Evolutionary conservation across 2,888 invertebrate genomes (phyloP).

Genomic region (Timema cristinae): DNA sequence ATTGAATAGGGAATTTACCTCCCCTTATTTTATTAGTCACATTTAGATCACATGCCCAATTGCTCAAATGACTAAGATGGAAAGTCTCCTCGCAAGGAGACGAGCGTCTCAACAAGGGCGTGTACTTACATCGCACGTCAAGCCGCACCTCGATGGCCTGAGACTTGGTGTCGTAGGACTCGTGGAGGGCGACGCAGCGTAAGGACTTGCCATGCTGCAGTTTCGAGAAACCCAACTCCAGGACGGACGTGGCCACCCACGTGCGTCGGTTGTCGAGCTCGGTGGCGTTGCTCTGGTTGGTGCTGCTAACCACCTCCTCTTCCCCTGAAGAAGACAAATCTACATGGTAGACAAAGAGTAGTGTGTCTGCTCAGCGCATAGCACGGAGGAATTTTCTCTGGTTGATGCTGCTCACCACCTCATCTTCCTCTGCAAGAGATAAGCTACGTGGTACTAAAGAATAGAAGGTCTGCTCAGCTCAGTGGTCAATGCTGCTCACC

Average conservation of each 20-base stretch:
- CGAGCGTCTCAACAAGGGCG: too few relatives aligned
- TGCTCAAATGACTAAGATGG: too few relatives aligned
- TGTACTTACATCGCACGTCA: constrained; percentile 80
- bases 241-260: constrained; percentile 77
- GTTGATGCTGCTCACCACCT: constrained; percentile 51
- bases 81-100: too few relatives aligned
- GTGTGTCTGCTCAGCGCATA: constrained; percentile 36
- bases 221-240: constrained; percentile 75
- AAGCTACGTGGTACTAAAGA: too few relatives aligned
- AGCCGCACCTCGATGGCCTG: constrained; percentile 74
- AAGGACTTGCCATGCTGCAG: constrained; percentile 73
- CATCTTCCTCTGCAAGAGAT: constrained; percentile 53
- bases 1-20: too few relatives aligned
- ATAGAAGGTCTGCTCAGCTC: too few relatives aligned
- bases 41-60: too few relatives aligned
- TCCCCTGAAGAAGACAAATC: constrained; percentile 48
- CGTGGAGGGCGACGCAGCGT: constrained; percentile 79
- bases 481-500: too few relatives aligned
- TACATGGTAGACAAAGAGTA: too few relatives aligned
- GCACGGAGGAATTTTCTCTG: constrained; percentile 82
- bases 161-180: constrained; percentile 70
- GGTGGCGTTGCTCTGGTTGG: constrained; percentile 76
- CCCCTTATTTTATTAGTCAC: too few relatives aligned
- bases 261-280: constrained; percentile 81
- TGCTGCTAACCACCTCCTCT: constrained; percentile 49